These are phyloP conservation scores for Acrocyrtus sp. DNA, from an alignment of 2,888 invertebrate genomes.

Conservation along the genomic window DNA sequence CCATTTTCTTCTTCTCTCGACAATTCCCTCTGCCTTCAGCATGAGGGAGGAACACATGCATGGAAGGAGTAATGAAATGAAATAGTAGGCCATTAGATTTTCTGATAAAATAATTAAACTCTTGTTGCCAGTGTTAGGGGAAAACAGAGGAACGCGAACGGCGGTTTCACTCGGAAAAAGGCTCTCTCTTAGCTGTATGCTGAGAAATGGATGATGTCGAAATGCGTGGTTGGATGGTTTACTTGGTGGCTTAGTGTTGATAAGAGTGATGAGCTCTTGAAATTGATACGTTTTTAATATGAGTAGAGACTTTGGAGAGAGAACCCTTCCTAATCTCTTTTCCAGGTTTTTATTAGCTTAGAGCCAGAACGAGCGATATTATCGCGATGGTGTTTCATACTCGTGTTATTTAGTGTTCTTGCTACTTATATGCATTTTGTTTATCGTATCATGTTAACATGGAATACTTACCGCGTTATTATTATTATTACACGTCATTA, in stretches of 20 bases:
- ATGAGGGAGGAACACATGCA: no score
- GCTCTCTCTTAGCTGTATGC: background rate
- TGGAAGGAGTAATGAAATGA: conserved; percentile 36
- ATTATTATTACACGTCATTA: no score
- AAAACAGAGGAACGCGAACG: conserved; percentile 6
- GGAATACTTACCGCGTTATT: no score
- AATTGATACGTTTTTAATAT: conserved; percentile 35
- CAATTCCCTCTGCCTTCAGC: no score
- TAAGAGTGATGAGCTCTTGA: conserved; percentile 43
- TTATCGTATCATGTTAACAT: no score
- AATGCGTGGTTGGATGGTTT: conserved; percentile 9
- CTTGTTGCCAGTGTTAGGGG: conserved; percentile 16
- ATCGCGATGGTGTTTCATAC: no score
- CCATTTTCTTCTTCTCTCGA: no score
- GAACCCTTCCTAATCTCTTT: background rate
- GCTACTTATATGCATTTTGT: no score
- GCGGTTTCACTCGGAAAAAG: no score
- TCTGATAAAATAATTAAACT: conserved; percentile 48
- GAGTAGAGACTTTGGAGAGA: background rate
- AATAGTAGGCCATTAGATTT: conserved; percentile 45
- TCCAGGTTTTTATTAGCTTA: conserved; percentile 30
- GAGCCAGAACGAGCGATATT: no score
- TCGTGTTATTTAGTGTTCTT: no score
- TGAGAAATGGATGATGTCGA: conserved; percentile 8
- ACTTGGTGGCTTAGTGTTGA: conserved; percentile 19